A percentile compares a stretch with the other conserved stretches of the same genome.
Evolutionary conservation across 2,888 invertebrate species (phyloP).

Genomic region (Eurois occulta): DNA sequence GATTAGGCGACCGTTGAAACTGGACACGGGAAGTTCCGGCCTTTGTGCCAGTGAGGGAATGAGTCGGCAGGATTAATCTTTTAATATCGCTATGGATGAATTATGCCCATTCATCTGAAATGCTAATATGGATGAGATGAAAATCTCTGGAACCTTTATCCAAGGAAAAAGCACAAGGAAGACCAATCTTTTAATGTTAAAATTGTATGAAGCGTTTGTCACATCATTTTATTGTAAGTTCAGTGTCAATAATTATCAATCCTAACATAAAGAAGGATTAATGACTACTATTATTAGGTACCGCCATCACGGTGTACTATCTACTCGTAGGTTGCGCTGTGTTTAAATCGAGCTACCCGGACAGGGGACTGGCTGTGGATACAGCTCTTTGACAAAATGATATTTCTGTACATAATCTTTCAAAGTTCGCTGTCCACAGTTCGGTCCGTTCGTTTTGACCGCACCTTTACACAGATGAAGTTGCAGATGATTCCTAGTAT

Average conservation of each 20-base stretch:
- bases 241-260: background rate
- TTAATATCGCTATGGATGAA: conserved; percentile 1
- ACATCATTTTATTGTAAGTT: background rate
- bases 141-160: background rate
- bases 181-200: background rate
- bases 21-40: background rate
- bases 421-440: background rate
- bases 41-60: conserved; percentile 1
- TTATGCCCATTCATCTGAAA: background rate
- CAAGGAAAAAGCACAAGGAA: background rate
- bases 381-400: background rate
- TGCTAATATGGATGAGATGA: background rate
- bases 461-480: background rate
- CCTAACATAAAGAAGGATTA: background rate
- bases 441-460: background rate
- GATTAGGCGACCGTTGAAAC: conserved; percentile 9
- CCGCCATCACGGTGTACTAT: background rate
- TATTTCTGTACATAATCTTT: background rate
- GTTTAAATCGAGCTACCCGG: background rate
- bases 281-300: background rate
- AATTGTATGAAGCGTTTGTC: background rate
- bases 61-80: conserved; percentile 10
- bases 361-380: background rate
- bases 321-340: background rate
- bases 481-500: background rate